These are phyloP conservation scores for Psittacara wagleri DNA, from an alignment of 2,113 vertebrate genomes.

Conservation along the genomic window DNA sequence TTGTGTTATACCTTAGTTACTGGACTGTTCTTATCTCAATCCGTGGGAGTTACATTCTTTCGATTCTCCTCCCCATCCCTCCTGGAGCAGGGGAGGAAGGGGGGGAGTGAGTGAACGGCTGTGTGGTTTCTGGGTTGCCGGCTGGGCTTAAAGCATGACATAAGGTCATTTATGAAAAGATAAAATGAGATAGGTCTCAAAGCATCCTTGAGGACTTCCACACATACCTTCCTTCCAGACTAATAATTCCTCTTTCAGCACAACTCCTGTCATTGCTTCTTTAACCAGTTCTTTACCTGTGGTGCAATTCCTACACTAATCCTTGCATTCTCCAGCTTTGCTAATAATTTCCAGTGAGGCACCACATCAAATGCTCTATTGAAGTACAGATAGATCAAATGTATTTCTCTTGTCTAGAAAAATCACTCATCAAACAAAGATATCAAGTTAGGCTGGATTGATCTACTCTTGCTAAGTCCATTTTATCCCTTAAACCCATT, in stretches of 20 bases:
- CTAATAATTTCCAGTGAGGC: not conserved
- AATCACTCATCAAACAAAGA: not conserved
- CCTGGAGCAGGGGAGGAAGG: too few species aligned
- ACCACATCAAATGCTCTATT: not conserved
- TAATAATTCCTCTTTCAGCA: not conserved
- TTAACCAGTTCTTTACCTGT: not conserved
- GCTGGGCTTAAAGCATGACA: too few species aligned
- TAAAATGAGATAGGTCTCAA: constrained; percentile 43
- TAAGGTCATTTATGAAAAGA: constrained; percentile 42
- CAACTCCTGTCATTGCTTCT: not conserved
- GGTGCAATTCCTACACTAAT: not conserved
- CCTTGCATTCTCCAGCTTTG: not conserved
- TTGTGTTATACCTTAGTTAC: too few species aligned
- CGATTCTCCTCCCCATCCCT: too few species aligned
- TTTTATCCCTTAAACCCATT: not conserved
- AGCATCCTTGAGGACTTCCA: constrained; percentile 25
- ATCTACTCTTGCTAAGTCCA: not conserved
- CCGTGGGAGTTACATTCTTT: too few species aligned
- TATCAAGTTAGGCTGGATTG: not conserved
- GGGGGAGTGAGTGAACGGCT: too few species aligned
- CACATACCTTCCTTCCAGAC: not conserved
- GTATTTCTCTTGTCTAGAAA: not conserved
- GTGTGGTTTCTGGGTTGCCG: too few species aligned
- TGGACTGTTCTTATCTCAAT: too few species aligned
- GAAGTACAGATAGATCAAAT: not conserved